phyloP scores from a whole-genome alignment of 1,140 invertebrate species.

The Palaemon carinicauda region DNA sequence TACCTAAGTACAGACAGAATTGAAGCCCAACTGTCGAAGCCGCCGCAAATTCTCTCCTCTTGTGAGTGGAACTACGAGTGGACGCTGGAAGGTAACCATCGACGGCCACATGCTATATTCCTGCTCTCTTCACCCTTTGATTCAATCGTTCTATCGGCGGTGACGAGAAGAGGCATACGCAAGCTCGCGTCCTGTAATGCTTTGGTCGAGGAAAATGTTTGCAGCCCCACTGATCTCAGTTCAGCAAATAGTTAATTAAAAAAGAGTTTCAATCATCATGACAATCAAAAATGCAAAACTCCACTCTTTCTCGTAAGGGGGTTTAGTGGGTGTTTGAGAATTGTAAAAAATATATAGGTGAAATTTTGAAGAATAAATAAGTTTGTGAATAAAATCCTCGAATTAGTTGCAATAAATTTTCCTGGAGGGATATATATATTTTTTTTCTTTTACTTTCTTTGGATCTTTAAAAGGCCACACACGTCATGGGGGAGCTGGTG shows the following conservation, averaged over 20 bases:
- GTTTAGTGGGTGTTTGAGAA: too few relatives aligned
- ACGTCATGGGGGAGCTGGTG: not conserved
- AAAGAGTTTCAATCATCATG: too few relatives aligned
- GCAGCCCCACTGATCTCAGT: not conserved
- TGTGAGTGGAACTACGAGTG: conserved; percentile 32
- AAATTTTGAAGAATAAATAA: not conserved
- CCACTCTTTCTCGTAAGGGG: too few relatives aligned
- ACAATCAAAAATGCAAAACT: too few relatives aligned
- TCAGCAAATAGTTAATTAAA: too few relatives aligned
- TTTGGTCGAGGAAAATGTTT: not conserved
- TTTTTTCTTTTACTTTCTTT: not conserved
- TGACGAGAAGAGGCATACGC: conserved; percentile 30
- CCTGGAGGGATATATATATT: not conserved
- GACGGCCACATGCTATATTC: conserved; percentile 23
- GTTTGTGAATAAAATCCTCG: not conserved
- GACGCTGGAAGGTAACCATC: conserved; percentile 20
- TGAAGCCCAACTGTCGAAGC: conserved; percentile 25
- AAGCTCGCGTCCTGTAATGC: not conserved
- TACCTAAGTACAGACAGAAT: too few relatives aligned
- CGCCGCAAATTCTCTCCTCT: conserved; percentile 35
- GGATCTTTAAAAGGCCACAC: not conserved
- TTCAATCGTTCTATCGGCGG: not conserved
- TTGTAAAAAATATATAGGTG: too few relatives aligned
- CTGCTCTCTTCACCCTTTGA: conserved; percentile 7
- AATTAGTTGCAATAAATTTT: not conserved